These are phyloP conservation scores for Canis aureus DNA, from an alignment of 2,113 vertebrate genomes.

Conservation along the genomic window DNA sequence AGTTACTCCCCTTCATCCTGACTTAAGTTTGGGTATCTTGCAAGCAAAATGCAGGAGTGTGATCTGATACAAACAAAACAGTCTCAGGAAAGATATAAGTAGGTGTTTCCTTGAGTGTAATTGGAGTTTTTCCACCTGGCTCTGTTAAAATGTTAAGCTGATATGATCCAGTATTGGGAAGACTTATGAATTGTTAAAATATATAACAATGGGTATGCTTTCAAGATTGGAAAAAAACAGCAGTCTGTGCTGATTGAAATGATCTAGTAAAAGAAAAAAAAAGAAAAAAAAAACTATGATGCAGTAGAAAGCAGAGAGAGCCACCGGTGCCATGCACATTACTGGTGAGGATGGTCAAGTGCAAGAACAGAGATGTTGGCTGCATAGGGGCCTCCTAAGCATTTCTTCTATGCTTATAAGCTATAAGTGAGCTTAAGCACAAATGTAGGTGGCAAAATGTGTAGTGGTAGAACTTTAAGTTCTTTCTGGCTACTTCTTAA, in stretches of 20 bases:
- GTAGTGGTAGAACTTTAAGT: background rate
- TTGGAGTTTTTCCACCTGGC: background rate
- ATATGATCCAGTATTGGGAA: background rate
- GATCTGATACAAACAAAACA: fast-evolving
- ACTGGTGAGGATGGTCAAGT: background rate
- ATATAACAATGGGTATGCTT: background rate
- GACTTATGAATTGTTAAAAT: background rate
- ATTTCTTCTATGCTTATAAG: background rate
- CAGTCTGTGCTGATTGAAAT: background rate
- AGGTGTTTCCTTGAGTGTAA: background rate
- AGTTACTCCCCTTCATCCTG: background rate
- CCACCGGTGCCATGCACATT: no score
- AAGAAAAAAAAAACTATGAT: background rate
- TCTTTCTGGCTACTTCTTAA: background rate
- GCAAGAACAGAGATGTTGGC: fast-evolving
- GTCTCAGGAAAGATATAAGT: background rate
- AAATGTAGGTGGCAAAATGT: background rate
- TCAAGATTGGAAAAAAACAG: background rate
- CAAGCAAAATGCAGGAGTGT: background rate
- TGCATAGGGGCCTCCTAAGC: background rate
- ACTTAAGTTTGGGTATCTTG: background rate
- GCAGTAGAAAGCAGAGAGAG: background rate
- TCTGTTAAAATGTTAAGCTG: background rate
- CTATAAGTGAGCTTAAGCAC: background rate
- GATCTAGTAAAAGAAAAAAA: background rate